Base-by-base conservation (phyloP, 2,113 vertebrate species). In the Lepisosteus oculatus region DNA sequence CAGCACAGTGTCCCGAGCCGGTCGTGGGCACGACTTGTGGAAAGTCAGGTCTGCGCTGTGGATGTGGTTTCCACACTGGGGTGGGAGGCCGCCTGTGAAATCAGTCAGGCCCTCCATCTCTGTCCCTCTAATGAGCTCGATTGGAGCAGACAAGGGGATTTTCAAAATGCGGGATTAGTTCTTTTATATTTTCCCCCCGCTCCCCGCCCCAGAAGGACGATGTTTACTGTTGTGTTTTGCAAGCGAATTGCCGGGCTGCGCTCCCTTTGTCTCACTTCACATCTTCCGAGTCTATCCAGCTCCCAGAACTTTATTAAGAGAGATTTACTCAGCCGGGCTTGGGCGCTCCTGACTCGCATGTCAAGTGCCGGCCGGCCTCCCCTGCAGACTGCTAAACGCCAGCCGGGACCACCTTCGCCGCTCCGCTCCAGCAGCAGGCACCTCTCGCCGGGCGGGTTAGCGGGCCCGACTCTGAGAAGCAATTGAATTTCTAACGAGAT, bases 401-500 rank as follows among this genome's bases (percentile, higher is more conserved):
- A 59, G 61, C 67, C 79, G 72, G 71, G 74, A 65, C 76, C 15
- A 3, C 66, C 72, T 72, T 73, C 73, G 75, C 74, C 78, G 67
- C 76, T 83, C 77, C 83, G 81, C 72, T 78, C 68, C 69, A 74
- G 67, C 72, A 84, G 80, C 72, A 78, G 79, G 79, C 72, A 76
- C 65, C 6, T 77, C 69, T 77, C 79, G 75, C 72, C 61, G 14
- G 77, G 8, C 51, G 66, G 63, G 75, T 83, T 78, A 84, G 69
- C 17, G 70, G 72, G 69, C 77, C 72, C 69, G 67, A 68, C 77
- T 41, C 78, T 81, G 77, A 80, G 65, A 59, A 71, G 45, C 56
- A 78, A 86, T 80, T 80, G 77, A 72, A 67, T 78, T 76, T 83
- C 80, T 83, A 85, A 87, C 81, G 83, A 87, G 77, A 79, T 77